Conservation (phyloP, 1,140 invertebrate species). For the Ips nitidus region DNA sequence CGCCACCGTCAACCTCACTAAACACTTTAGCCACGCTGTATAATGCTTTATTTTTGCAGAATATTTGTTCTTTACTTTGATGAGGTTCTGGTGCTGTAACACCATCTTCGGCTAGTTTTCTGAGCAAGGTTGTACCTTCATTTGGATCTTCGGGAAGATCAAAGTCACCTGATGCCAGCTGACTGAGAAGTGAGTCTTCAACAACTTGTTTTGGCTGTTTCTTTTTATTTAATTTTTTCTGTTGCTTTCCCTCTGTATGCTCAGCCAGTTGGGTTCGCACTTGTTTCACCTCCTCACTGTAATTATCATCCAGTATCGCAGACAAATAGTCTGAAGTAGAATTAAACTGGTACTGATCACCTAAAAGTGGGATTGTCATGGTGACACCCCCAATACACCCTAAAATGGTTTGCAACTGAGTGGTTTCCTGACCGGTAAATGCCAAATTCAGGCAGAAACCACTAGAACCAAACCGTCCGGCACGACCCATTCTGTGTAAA, state of each 20-base stretch:
- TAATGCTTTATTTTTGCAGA: constrained; percentile 41
- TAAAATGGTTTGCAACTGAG: constrained; percentile 61
- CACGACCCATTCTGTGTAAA: constrained; percentile 93
- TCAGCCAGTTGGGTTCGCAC: constrained; percentile 3
- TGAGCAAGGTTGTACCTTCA: neutral
- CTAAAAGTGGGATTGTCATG: constrained; percentile 54
- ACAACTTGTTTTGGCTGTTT: constrained; percentile 16
- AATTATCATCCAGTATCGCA: constrained; percentile 9
- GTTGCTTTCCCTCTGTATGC: neutral
- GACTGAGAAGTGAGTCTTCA: constrained; percentile 3
- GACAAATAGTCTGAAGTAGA: constrained; percentile 16
- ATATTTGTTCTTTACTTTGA: constrained; percentile 16
- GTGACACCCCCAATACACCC: constrained; percentile 53
- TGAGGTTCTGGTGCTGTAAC: neutral
- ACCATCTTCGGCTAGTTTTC: neutral
- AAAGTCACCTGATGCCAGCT: constrained; percentile 20
- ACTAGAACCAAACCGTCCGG: constrained; percentile 84
- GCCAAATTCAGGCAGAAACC: constrained; percentile 72
- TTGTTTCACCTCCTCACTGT: constrained; percentile 8
- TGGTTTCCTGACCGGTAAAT: constrained; percentile 60
- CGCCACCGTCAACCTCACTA: constrained; percentile 4
- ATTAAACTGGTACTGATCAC: constrained; percentile 22
- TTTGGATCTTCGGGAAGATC: constrained; percentile 19
- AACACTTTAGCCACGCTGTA: constrained; percentile 38
- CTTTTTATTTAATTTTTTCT: constrained; percentile 6